Evolutionary conservation across 2,888 invertebrate species (phyloP).

Genomic region (Drosophila barbarae): DNA sequence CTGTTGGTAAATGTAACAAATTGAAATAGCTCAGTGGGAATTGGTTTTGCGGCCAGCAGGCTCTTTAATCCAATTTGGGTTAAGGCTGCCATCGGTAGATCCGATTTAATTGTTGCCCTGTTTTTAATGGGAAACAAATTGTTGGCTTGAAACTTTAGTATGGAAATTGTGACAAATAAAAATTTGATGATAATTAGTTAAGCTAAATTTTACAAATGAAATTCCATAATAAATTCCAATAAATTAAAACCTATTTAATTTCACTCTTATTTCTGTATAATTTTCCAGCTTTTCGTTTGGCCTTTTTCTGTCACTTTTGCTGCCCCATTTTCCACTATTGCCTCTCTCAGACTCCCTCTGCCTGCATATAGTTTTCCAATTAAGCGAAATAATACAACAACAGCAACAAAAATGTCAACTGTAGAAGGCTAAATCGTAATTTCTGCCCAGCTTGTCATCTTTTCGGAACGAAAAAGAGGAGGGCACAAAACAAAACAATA

Average conservation of each 20-base stretch:
- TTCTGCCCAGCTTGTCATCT: slow-evolving; percentile 34
- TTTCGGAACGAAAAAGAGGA: slow-evolving; percentile 5
- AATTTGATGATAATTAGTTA: no score
- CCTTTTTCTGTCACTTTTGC: slow-evolving; percentile 13
- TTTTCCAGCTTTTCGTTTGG: neutral
- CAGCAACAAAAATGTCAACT: slow-evolving; percentile 10
- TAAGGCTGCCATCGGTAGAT: slow-evolving; percentile 43
- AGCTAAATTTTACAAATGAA: no score
- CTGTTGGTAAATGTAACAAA: slow-evolving; percentile 59
- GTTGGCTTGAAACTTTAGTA: neutral
- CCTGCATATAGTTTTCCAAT: slow-evolving; percentile 70
- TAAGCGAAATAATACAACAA: slow-evolving; percentile 47
- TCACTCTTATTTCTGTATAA: neutral
- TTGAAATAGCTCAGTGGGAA: slow-evolving; percentile 50
- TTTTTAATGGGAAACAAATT: neutral
- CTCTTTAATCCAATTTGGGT: slow-evolving; percentile 43
- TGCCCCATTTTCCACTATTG: slow-evolving; percentile 14
- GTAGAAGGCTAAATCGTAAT: slow-evolving; percentile 23
- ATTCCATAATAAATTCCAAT: slow-evolving; percentile 36
- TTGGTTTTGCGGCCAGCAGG: slow-evolving; percentile 38
- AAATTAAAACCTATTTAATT: slow-evolving; percentile 22
- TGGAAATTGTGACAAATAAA: neutral
- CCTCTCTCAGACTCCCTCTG: slow-evolving; percentile 25
- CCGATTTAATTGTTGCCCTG: slow-evolving; percentile 3
- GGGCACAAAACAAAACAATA: slow-evolving; percentile 30